Conservation (phyloP, 2,797 vertebrate species). For the Protosalanx chinensis region DNA sequence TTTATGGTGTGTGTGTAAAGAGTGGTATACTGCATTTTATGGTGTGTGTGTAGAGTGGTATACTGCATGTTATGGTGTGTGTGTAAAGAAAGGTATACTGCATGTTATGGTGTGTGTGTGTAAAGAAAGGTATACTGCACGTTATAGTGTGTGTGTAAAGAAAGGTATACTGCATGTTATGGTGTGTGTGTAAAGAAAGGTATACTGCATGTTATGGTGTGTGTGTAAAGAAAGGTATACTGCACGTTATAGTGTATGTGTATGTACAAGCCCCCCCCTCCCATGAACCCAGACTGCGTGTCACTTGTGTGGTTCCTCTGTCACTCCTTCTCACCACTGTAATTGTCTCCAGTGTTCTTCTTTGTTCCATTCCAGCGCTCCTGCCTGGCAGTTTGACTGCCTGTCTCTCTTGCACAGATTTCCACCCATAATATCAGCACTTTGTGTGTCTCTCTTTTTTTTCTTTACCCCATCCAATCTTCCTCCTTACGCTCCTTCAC, state of each 20-base stretch:
- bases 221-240: background rate
- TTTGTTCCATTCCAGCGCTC: conserved; percentile 75
- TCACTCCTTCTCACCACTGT: conserved; percentile 58
- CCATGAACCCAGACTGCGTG: conserved; percentile 16
- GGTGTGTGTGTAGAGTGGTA: too few species aligned
- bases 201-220: conserved; percentile 10
- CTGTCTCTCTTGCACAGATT: conserved; percentile 66
- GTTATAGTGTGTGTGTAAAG: too few species aligned
- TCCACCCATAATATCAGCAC: conserved; percentile 64
- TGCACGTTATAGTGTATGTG: conserved; percentile 10
- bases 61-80: too few species aligned
- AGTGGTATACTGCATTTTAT: too few species aligned
- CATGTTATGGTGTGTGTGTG: too few species aligned
- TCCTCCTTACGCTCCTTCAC: background rate
- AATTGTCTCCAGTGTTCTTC: conserved; percentile 72
- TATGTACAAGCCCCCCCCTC: too few species aligned
- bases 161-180: too few species aligned
- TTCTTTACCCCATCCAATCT: conserved; percentile 28
- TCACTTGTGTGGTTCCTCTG: conserved; percentile 37
- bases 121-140: too few species aligned
- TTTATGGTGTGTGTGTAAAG: too few species aligned
- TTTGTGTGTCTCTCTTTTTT: conserved; percentile 42
- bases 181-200: background rate
- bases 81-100: too few species aligned
- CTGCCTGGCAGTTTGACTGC: conserved; percentile 76